Percentiles rank a stretch among this genome's conserved stretches.
These are phyloP conservation scores for Aegotheles bennettii DNA, from an alignment of 2,113 vertebrate genomes.

Conservation along the genomic window DNA sequence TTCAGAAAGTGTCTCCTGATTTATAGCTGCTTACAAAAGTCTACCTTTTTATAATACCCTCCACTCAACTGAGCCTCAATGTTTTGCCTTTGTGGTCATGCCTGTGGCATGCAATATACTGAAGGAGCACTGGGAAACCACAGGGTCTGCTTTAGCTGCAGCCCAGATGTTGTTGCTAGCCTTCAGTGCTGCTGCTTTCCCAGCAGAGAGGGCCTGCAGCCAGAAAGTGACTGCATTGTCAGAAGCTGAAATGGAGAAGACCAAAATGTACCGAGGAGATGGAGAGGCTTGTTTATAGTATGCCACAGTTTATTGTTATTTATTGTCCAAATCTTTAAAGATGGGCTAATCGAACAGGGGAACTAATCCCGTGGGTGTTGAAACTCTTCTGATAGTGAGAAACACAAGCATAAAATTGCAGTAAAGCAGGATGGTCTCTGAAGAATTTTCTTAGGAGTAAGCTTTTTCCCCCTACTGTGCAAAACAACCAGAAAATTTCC, in stretches of 20 bases:
- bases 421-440: neutral
- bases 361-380: neutral
- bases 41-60: neutral
- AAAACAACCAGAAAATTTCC: constrained; percentile 43
- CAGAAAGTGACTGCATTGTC: neutral
- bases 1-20: neutral
- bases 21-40: neutral
- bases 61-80: neutral
- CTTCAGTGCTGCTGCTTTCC: neutral
- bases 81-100: neutral
- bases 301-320: neutral
- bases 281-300: neutral
- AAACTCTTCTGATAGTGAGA: constrained; percentile 7
- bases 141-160: neutral
- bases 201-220: neutral
- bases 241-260: neutral
- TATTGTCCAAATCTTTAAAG: neutral
- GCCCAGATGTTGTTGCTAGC: neutral
- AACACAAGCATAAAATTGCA: constrained; percentile 5
- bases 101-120: too few relatives aligned
- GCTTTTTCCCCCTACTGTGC: neutral
- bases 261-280: neutral
- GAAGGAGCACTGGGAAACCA: neutral
- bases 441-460: constrained; percentile 12
- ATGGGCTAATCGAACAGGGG: neutral